phyloP scores from a whole-genome alignment of 2,797 vertebrate species.

The Acropternis orthonyx region DNA sequence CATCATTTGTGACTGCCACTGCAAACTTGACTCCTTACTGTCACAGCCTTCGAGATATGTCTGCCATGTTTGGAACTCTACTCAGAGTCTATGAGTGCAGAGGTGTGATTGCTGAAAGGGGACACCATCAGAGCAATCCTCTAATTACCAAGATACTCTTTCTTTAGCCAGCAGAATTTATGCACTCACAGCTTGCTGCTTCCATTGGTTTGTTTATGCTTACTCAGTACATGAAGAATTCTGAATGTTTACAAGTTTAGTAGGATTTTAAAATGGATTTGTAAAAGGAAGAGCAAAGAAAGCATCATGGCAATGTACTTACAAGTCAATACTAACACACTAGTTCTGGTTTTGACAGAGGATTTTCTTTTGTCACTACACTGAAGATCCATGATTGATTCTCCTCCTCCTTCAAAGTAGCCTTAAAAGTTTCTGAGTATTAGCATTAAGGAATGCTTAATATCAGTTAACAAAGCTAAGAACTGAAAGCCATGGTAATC shows the following conservation, averaged over 20 bases:
- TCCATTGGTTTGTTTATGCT: not conserved
- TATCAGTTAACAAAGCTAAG: not conserved
- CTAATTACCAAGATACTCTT: not conserved
- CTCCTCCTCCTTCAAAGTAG: not conserved
- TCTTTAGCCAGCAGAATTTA: not conserved
- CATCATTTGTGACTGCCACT: accelerated
- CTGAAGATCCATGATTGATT: not conserved
- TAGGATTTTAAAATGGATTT: not conserved
- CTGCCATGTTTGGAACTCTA: not conserved
- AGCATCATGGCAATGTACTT: not conserved
- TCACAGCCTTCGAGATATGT: accelerated
- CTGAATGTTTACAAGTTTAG: not conserved
- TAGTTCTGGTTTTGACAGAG: not conserved
- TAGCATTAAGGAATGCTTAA: not conserved
- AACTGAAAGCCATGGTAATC: not conserved
- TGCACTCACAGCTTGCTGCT: not conserved
- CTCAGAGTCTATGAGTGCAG: accelerated
- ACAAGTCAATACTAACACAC: not conserved
- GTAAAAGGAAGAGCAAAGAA: not conserved
- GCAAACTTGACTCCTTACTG: not conserved
- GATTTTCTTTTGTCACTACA: not conserved
- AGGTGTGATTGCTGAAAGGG: not conserved
- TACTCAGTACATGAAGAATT: not conserved
- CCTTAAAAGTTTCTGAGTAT: not conserved
- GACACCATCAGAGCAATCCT: not conserved